Evolutionary conservation across 2,113 vertebrate genomes (phyloP), one percentile per base, ranked within the genome.

Genomic region (Glaucomys volans): DNA sequence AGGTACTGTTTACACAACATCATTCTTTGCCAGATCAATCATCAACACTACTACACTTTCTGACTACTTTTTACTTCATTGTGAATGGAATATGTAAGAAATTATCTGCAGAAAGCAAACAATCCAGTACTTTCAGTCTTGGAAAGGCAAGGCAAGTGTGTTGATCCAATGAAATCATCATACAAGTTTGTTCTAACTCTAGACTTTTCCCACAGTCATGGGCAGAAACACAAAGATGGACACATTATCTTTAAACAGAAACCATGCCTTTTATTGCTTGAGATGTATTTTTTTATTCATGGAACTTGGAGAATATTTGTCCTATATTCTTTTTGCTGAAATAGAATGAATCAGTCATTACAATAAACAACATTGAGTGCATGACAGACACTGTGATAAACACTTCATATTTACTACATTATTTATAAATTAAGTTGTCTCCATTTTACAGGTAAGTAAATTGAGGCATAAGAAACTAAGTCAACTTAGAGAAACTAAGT

Each of bases 311-410:
- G 50, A 37, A 54, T 0, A 59, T 71, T 83, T 17, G 4, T 57
- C 35, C 79, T 84, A 16, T 76, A 54, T 57, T 75, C 22, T 89
- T 71, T 67, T 87, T 90, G 95, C 72, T 94, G 28, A 1, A 83
- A 75, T 4, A 80, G 6, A 87, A 71, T 69, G 20, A 77, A 88
- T 80, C 6, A 88, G 57, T 83, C 16, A 57, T 28, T 35, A 62
- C 8, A 47, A 3, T 47, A 79, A 17, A 66, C 37, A 66, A 69
- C 2, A 79, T 67, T 80, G 42, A 62, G 32, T 59, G 8, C 85
- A 64, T 42, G 9, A 22, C 35, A 88, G 71, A 0, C 12, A 89
- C 17, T 42, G 50, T 71, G 44, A 85, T 66, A 93, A 77, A 66
- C 7, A 80, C 13, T 11, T 67, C 37, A 42, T 54, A 44, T 9